phyloP scores from a whole-genome alignment of 1,140 invertebrate genomes.

The Rhizoglyphus robini region DNA sequence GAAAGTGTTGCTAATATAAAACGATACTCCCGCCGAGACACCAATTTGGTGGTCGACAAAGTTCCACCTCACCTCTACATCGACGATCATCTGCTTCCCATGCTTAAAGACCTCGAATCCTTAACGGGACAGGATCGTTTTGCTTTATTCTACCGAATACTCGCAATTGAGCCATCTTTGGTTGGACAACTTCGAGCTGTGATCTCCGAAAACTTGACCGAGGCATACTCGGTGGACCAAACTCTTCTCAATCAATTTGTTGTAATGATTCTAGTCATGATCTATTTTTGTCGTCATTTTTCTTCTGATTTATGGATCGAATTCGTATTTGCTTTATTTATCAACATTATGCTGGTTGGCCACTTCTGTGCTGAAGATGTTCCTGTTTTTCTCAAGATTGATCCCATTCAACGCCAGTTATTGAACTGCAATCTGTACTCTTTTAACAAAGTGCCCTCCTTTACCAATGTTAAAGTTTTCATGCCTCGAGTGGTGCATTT shows the following conservation, averaged over 20 bases:
- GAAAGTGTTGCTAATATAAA: neutral
- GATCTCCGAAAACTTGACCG: neutral
- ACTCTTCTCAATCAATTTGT: too few species aligned
- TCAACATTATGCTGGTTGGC: neutral
- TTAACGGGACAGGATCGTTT: neutral
- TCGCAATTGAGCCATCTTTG: neutral
- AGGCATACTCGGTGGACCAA: too few species aligned
- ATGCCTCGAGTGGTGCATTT: slow-evolving; percentile 12
- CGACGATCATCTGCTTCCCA: neutral
- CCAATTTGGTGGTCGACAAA: neutral
- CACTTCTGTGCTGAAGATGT: neutral
- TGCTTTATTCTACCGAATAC: neutral
- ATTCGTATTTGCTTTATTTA: neutral
- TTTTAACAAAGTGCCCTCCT: neutral
- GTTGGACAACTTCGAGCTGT: neutral
- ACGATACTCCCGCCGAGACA: neutral
- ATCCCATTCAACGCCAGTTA: neutral
- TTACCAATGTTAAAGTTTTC: neutral
- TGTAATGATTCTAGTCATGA: neutral
- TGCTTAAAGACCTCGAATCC: neutral
- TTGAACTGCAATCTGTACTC: neutral
- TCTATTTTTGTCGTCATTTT: neutral
- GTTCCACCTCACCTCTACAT: neutral
- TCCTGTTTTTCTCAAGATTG: neutral
- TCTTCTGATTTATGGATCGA: neutral